Base-by-base conservation (phyloP, 2,113 vertebrate species). In the Athene cunicularia region DNA sequence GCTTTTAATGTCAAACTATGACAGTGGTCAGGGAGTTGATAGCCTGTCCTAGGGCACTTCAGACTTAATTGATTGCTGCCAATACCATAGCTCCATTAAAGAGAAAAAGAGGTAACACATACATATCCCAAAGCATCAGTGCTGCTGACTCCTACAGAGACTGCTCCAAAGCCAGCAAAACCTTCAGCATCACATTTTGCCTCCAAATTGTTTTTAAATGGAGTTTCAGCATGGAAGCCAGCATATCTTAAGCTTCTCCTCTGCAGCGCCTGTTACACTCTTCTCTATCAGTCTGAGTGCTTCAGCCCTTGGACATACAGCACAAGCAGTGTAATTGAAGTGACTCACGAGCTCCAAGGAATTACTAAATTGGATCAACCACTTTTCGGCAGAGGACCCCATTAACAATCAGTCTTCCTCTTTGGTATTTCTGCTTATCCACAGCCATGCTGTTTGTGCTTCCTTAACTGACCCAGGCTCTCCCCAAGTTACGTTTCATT, bases 1-100 rank as follows among this genome's bases (percentile, higher is more conserved):
- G 92, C 90, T 95, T 95, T 91, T 95, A 96, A 95, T 92, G 88
- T 39, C 62, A 79, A 60, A 56, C 50, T 70, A 71, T 27, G 92
- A 39, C 60, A 80, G 23, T 2, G 6, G 43, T 30, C 91, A 97
- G 41, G 70, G 81, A 79, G 49, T 4, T 66, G 70, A 89, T 7
- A 79, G 76, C 21, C 75, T 70, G 49, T 45, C 73, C 59, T 41
- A 27, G 49, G 49, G 75, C 64, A 64, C 80, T 86, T 81, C 81
- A 85, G 30, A 49, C 17, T 86, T 68, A 56, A 96, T 11, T 89
- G 89, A 94, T 30, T 87, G 77, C 77, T 93, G 73, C 14, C 83
- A 72, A 75, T 11, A 72, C 35, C 52, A 64, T 47, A 68, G 32
- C 35, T 79, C 83, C 60, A 53, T 75, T 56, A 74, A 67, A 80